These are phyloP conservation scores for Plebejus melissa DNA, from an alignment of 2,888 invertebrate genomes.

Conservation along the genomic window DNA sequence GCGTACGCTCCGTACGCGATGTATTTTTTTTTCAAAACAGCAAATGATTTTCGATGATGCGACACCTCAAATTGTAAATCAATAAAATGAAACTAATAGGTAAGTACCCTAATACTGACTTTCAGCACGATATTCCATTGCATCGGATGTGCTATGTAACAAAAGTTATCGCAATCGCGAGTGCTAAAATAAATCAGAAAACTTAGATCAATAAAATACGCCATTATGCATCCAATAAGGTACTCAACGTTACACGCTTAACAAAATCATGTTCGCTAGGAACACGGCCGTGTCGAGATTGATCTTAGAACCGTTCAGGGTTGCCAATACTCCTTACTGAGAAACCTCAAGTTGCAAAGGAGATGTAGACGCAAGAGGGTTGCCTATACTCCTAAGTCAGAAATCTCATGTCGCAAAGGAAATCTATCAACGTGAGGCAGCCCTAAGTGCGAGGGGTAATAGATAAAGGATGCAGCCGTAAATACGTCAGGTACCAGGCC, in stretches of 20 bases:
- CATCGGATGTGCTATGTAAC: not conserved
- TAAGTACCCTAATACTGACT: not conserved
- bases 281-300: slow-evolving; percentile 22
- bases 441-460: not conserved
- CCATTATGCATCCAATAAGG: slow-evolving; percentile 11
- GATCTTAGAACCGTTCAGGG: not conserved
- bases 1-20: not conserved
- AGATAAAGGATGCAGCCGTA: slow-evolving; percentile 24
- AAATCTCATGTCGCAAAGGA: not conserved
- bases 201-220: not conserved
- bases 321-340: not conserved
- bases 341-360: not conserved
- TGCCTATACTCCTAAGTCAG: not conserved
- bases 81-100: too few relatives aligned
- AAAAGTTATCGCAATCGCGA: not conserved
- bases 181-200: not conserved
- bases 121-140: not conserved
- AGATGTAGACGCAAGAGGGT: not conserved
- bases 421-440: not conserved
- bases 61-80: too few relatives aligned
- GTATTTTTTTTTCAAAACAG: not conserved
- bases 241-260: slow-evolving; percentile 7
- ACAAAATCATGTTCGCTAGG: slow-evolving; percentile 20
- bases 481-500: slow-evolving; percentile 20
- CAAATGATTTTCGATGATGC: not conserved